Evolutionary conservation across 2,888 invertebrate species (phyloP).

Genomic region (Marasmarcha lunaedactyla): DNA sequence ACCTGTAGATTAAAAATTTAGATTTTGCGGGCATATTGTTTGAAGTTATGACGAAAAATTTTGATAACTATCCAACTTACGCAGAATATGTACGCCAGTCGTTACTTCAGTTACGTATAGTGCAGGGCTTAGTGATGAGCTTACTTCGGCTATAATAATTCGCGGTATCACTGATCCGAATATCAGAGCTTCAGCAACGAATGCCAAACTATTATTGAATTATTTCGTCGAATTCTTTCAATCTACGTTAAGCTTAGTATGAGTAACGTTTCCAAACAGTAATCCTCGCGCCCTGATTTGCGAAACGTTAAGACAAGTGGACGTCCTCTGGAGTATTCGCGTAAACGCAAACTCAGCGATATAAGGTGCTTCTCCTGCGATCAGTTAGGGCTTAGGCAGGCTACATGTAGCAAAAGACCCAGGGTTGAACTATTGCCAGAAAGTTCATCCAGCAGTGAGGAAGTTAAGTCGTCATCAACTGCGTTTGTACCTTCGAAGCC

Average conservation of each 20-base stretch:
- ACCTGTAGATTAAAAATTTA: neutral
- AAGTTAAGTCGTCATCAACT: no score
- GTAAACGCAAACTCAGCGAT: no score
- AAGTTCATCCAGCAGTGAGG: no score
- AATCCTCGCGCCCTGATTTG: neutral
- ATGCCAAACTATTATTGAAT: neutral
- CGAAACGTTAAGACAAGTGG: neutral
- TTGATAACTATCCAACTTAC: neutral
- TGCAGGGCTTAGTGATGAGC: neutral
- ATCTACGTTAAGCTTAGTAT: neutral
- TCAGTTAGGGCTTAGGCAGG: no score
- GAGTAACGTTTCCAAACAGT: slow-evolving; percentile 1
- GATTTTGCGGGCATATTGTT: neutral
- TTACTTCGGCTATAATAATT: neutral
- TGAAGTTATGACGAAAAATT: neutral
- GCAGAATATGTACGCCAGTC: neutral
- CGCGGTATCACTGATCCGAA: neutral
- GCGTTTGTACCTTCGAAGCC: no score
- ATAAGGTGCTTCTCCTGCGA: no score
- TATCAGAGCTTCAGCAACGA: neutral
- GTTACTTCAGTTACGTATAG: neutral
- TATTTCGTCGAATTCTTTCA: neutral
- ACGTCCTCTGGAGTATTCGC: no score
- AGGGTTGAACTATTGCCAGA: no score
- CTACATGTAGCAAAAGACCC: no score